Conservation (phyloP, 2,113 vertebrate species). For the Pampusana beccarii region DNA sequence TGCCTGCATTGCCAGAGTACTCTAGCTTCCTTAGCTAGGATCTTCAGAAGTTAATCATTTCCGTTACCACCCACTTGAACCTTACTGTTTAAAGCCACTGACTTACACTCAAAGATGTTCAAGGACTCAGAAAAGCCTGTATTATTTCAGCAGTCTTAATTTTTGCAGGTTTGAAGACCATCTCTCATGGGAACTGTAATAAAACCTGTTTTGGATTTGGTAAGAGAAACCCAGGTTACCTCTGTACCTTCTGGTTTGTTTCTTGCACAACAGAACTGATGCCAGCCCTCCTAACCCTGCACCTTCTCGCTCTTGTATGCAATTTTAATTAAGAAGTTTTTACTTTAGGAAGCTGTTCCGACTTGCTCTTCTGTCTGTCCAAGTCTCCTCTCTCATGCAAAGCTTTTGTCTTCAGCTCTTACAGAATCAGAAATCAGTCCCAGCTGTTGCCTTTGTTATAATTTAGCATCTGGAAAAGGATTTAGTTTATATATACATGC, state of each 20-base stretch:
- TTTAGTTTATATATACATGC: slow-evolving; percentile 7
- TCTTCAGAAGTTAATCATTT: not conserved
- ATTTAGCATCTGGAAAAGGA: not conserved
- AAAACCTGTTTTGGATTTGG: not conserved
- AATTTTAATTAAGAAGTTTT: not conserved
- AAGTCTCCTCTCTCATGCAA: not conserved
- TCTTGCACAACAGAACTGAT: not conserved
- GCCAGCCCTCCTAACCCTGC: not conserved
- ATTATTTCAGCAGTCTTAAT: not conserved
- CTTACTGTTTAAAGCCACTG: not conserved
- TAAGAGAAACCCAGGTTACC: not conserved
- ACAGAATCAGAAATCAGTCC: slow-evolving; percentile 5
- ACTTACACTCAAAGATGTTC: not conserved
- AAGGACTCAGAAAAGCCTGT: not conserved
- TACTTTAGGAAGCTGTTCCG: not conserved
- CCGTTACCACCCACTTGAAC: not conserved
- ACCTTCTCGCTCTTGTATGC: not conserved
- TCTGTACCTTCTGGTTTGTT: not conserved
- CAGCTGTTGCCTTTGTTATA: not conserved
- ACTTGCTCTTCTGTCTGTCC: not conserved
- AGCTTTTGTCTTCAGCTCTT: not conserved
- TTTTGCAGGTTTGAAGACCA: not conserved
- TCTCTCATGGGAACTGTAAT: not conserved
- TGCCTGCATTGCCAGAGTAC: not conserved
- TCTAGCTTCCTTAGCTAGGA: not conserved